These are phyloP conservation scores for Synanthedon myopaeformis DNA, from an alignment of 2,888 invertebrate genomes.

Conservation along the genomic window DNA sequence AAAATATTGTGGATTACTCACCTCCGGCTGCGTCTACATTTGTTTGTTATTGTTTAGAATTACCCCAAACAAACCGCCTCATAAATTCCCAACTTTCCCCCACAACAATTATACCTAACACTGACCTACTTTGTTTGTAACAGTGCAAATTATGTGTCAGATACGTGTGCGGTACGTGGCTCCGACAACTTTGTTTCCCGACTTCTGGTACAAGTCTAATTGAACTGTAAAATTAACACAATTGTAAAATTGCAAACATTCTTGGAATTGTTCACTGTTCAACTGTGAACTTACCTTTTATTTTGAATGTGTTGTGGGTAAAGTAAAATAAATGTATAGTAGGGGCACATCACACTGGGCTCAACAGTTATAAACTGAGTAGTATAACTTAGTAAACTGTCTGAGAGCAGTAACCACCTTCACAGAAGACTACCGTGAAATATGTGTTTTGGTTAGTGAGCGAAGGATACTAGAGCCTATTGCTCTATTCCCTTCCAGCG, in stretches of 20 bases:
- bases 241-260: not conserved
- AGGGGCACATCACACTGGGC: too few species aligned
- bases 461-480: too few species aligned
- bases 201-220: not conserved
- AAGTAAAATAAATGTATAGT: too few species aligned
- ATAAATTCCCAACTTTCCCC: conserved; percentile 47
- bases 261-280: not conserved
- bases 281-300: too few species aligned
- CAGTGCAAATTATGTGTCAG: conserved; percentile 30
- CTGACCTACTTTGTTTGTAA: conserved; percentile 21
- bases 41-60: conserved; percentile 57
- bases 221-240: not conserved
- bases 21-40: conserved; percentile 26
- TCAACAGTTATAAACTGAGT: too few species aligned
- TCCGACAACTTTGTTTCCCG: conserved; percentile 11
- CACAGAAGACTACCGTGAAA: too few species aligned
- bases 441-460: too few species aligned
- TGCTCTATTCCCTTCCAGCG: too few species aligned
- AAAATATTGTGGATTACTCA: conserved; percentile 5
- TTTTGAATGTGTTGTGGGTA: too few species aligned
- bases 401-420: too few species aligned
- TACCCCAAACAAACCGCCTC: conserved; percentile 45
- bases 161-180: conserved; percentile 16
- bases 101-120: conserved; percentile 33
- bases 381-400: too few species aligned